A percentile compares a stretch with the other conserved stretches of the same genome.
Evolutionary conservation across 2,888 invertebrate genomes (phyloP).

Genomic region (Amphimallon solstitiale): DNA sequence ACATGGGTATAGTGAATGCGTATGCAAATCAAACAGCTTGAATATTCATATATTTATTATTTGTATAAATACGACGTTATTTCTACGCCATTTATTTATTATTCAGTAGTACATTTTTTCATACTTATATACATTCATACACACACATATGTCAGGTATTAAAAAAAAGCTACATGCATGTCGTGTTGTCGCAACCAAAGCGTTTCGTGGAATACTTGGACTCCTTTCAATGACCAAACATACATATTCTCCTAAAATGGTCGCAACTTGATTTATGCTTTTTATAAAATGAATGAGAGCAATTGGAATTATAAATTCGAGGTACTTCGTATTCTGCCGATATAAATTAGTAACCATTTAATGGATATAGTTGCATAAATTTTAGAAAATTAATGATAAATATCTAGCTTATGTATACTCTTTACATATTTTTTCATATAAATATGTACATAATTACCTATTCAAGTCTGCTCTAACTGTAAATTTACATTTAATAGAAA

Average conservation of each 20-base stretch:
- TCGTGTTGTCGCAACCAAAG: not conserved
- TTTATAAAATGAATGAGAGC: too few species aligned
- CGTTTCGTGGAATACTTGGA: not conserved
- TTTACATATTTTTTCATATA: too few species aligned
- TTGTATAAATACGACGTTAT: conserved; percentile 25
- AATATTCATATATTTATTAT: conserved; percentile 29
- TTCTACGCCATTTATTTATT: conserved; percentile 22
- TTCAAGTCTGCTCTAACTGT: too few species aligned
- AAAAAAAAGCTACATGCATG: not conserved
- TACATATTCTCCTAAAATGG: not conserved
- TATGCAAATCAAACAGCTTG: conserved; percentile 21
- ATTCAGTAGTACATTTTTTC: conserved; percentile 19
- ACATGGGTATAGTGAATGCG: conserved; percentile 13
- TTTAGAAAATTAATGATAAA: too few species aligned
- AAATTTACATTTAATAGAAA: too few species aligned
- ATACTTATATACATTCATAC: not conserved
- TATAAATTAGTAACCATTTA: too few species aligned
- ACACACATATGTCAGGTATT: not conserved
- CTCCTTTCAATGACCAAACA: not conserved
- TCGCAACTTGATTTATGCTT: too few species aligned
- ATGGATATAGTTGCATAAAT: too few species aligned
- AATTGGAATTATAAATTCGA: too few species aligned
- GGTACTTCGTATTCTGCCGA: too few species aligned
- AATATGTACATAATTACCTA: too few species aligned
- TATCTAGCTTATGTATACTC: too few species aligned